These are phyloP conservation scores for Gopherus evgoodei DNA, from an alignment of 2,113 vertebrate species.

Conservation along the genomic window DNA sequence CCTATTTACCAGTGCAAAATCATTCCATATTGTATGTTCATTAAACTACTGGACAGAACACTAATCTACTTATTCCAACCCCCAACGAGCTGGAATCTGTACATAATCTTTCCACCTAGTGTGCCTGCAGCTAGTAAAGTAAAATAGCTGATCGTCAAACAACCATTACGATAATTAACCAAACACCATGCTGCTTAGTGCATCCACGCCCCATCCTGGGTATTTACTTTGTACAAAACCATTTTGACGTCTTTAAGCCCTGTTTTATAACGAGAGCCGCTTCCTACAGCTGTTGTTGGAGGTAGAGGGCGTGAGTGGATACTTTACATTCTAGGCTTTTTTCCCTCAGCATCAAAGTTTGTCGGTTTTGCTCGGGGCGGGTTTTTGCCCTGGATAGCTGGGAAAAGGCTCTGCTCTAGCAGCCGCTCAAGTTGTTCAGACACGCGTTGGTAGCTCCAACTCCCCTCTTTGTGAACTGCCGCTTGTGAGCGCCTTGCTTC, in stretches of 20 bases:
- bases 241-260: not conserved
- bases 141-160: not conserved
- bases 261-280: not conserved
- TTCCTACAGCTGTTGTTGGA: not conserved
- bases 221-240: not conserved
- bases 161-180: not conserved
- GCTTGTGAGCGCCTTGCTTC: no score
- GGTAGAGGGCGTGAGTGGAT: not conserved
- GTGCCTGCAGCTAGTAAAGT: not conserved
- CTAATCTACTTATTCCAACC: not conserved
- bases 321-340: not conserved
- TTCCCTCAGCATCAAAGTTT: not conserved
- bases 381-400: conserved; percentile 29
- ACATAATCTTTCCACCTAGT: not conserved
- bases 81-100: not conserved
- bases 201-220: no score
- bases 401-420: not conserved
- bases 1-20: not conserved
- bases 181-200: not conserved
- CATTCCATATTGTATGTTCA: not conserved
- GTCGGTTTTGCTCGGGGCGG: conserved; percentile 44
- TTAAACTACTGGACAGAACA: not conserved
- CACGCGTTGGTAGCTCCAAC: not conserved
- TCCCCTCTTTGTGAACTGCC: not conserved
- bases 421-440: not conserved